Base-by-base conservation (phyloP, 2,113 vertebrate genomes). In the Machaerirhynchus nigripectus region DNA sequence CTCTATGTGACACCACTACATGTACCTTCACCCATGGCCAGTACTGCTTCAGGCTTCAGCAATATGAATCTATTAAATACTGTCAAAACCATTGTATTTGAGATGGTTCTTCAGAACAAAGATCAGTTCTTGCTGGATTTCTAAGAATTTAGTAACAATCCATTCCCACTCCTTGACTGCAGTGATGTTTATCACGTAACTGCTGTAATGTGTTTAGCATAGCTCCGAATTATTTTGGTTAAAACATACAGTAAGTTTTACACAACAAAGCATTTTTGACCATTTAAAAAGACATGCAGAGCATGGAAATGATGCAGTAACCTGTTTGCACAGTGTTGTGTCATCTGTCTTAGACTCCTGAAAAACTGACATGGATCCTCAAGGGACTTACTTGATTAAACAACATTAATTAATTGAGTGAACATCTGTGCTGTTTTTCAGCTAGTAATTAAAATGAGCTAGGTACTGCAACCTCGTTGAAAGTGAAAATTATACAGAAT, bases 381-480 rank as follows among this genome's bases (percentile, higher is more conserved):
- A 65, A 83, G 84, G 68, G 93, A 85, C 65, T 91, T 55, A 33
- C 40, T 84, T 84, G 64, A 89, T 94, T 96, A 92, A 95, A 94
- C 77, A 96, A 90, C 90, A 95, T 88, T 93, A 94, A 96, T 94
- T 96, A 96, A 96, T 84, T 95, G 56, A 96, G 53, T 39, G 86
- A 97, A 94, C 85, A 96, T 92, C 96, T 95, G 96, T 49, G 80
- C 83, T 92, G 79, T 27, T 95, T 94, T 94, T 59, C 92, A 84
- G 87, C 56, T 87, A 96, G 78, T 87, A 90, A 82, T 59, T 82
- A 75, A 84, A 94, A 94, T 90, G 61, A 90, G 18, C 37, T 71
- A 86, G 61, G 85, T 91, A 92, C 19, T 81, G 60, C 75, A 82
- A 90, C 69, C 57, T 56, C 79, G 59, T 81, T 78, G 60, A 73